Evolutionary conservation across 2,888 invertebrate genomes (phyloP).

Genomic region (Eueremaeus valkanovi): DNA sequence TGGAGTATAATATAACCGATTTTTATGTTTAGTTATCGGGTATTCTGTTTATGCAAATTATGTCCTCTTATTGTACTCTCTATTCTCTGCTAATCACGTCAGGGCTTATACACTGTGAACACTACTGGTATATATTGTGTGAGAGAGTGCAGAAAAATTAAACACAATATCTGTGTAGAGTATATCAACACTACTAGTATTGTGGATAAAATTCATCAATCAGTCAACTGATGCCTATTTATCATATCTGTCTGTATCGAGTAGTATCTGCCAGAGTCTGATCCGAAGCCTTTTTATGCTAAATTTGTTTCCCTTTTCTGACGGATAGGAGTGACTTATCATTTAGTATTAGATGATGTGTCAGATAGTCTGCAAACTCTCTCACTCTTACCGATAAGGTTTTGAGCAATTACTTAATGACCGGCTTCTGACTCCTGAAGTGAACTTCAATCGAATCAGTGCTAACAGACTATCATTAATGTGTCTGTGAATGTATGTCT

Average conservation of each 20-base stretch:
- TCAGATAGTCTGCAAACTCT: conserved; percentile 12
- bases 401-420: conserved; percentile 27
- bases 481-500: not conserved
- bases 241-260: conserved; percentile 1
- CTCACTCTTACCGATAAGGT: not conserved
- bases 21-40: not conserved
- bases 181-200: conserved; percentile 9
- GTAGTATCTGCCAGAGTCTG: not conserved
- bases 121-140: too few species aligned
- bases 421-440: not conserved
- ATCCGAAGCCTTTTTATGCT: not conserved
- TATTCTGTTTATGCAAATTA: conserved; percentile 25
- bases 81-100: not conserved
- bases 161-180: not conserved
- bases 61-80: not conserved
- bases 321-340: not conserved
- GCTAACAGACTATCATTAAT: not conserved
- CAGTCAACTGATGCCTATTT: conserved; percentile 17
- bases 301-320: conserved; percentile 20
- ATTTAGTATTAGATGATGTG: not conserved
- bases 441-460: not conserved
- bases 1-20: not conserved
- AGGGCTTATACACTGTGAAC: not conserved
- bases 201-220: not conserved
- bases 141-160: too few species aligned